A percentile compares a stretch with the other conserved stretches of the same genome.
These are phyloP conservation scores for Orthonyx spaldingii DNA, from an alignment of 2,113 vertebrate species.

Conservation along the genomic window DNA sequence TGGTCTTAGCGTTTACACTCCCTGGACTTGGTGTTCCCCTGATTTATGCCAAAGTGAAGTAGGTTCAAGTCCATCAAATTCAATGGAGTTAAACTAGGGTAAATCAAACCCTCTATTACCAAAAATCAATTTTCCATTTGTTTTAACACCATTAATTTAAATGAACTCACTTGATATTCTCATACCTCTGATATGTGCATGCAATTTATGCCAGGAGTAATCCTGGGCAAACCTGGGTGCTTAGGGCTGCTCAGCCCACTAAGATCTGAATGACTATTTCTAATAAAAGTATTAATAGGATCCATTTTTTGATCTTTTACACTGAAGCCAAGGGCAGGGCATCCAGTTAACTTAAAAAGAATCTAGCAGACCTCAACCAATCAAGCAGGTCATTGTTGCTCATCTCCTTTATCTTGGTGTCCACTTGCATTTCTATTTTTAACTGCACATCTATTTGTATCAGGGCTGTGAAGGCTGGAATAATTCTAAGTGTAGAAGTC, in stretches of 20 bases:
- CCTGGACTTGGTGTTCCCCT: not conserved
- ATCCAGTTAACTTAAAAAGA: not conserved
- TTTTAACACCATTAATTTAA: constrained; percentile 61
- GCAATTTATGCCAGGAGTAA: not conserved
- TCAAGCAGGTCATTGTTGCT: not conserved
- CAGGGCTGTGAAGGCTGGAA: not conserved
- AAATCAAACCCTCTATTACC: constrained; percentile 12
- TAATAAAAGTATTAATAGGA: not conserved
- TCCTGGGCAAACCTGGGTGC: not conserved
- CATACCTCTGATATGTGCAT: not conserved
- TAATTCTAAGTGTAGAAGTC: no score
- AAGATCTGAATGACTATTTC: not conserved
- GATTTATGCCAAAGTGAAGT: not conserved
- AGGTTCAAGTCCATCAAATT: not conserved
- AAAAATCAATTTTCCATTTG: constrained; percentile 59
- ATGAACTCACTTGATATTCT: constrained; percentile 48
- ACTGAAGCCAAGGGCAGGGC: not conserved
- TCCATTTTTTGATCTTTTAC: not conserved
- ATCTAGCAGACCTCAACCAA: not conserved
- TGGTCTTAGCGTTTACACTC: constrained; percentile 24
- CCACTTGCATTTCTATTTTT: not conserved
- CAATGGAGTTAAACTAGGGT: not conserved
- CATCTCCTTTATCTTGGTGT: not conserved
- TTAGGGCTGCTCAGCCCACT: not conserved
- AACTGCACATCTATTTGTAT: not conserved